Percentiles rank a stretch among this genome's conserved stretches.
Evolutionary conservation across 2,888 invertebrate genomes (phyloP).

Genomic region (Microplitis manilae): DNA sequence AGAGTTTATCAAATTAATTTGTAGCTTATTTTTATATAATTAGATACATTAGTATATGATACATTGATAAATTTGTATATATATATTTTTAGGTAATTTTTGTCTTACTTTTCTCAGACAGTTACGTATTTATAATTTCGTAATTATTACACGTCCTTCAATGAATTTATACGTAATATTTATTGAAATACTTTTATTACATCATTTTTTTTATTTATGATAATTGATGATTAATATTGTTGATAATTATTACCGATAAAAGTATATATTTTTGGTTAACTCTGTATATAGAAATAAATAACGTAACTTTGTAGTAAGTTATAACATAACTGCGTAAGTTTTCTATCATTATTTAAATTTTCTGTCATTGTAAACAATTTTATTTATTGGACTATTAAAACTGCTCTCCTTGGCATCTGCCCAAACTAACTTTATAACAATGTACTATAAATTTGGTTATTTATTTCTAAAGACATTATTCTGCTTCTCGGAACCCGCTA

Average conservation of each 20-base stretch:
- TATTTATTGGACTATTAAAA: background rate
- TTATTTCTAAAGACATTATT: background rate
- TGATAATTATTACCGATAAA: background rate
- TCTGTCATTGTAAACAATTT: background rate
- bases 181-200: background rate
- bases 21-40: slow-evolving; percentile 3
- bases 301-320: background rate
- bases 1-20: background rate
- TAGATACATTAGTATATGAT: background rate
- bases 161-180: slow-evolving; percentile 1
- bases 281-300: background rate
- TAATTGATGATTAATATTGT: background rate
- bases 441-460: background rate
- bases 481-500: background rate
- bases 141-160: background rate
- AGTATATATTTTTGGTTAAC: background rate
- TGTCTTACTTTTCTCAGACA: background rate
- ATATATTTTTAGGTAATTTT: background rate
- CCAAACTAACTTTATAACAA: background rate
- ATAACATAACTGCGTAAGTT: background rate
- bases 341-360: background rate
- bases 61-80: background rate
- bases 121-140: slow-evolving; percentile 3
- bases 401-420: background rate
- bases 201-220: background rate